Evolutionary conservation across 2,797 vertebrate genomes (phyloP).

Genomic region (Pseudotriccus pelzelni): DNA sequence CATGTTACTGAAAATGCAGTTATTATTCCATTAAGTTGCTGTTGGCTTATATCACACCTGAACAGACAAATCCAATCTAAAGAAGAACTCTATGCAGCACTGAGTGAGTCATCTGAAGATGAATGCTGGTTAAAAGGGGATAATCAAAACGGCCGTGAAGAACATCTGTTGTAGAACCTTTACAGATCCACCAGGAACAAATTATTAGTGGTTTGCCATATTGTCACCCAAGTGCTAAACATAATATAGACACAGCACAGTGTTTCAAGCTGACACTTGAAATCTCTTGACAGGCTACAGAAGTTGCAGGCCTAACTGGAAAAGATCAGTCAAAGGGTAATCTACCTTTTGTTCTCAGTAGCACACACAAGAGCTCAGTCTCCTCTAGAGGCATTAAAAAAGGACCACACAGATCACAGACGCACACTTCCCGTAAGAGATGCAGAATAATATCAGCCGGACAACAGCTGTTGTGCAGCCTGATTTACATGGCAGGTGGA

Average conservation of each 20-base stretch:
- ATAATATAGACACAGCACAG: background rate
- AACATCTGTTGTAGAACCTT: background rate
- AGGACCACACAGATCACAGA: background rate
- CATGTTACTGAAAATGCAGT: background rate
- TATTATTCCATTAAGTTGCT: constrained; percentile 43
- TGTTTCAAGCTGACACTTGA: background rate
- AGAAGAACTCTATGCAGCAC: background rate
- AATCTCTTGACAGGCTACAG: background rate
- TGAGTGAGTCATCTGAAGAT: background rate
- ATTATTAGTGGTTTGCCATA: background rate
- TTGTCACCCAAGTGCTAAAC: background rate
- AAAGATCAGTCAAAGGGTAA: background rate
- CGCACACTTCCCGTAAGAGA: rapidly evolving
- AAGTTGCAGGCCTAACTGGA: background rate
- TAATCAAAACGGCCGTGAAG: constrained; percentile 1
- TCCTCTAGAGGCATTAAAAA: background rate
- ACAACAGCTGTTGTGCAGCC: background rate
- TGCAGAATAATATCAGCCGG: background rate
- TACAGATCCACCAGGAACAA: background rate
- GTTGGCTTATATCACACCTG: background rate
- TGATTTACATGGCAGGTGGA: background rate
- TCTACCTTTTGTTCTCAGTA: background rate
- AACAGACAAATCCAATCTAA: background rate
- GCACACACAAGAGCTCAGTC: background rate
- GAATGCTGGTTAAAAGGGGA: background rate